Conservation (phyloP, 2,888 invertebrate species). For the Dendrolimus pini region DNA sequence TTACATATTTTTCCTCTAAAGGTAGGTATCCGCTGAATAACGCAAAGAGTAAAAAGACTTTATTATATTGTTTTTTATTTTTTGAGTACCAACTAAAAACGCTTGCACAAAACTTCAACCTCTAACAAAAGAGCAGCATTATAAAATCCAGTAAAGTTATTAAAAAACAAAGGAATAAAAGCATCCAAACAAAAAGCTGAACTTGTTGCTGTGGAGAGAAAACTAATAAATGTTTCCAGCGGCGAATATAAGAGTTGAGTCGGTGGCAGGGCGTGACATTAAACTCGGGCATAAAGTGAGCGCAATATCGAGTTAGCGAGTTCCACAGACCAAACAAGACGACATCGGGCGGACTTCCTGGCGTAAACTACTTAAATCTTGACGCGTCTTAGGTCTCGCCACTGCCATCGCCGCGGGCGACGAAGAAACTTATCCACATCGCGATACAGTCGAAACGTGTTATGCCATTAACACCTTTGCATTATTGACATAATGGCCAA, state of each 20-base stretch:
- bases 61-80: too few species aligned
- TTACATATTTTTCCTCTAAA: too few species aligned
- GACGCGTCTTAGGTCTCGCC: slow-evolving; percentile 34
- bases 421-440: slow-evolving; percentile 27
- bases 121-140: slow-evolving; percentile 6
- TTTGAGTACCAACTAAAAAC: background rate
- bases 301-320: slow-evolving; percentile 68
- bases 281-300: slow-evolving; percentile 65
- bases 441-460: slow-evolving; percentile 10
- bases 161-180: slow-evolving; percentile 35
- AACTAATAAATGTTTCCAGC: slow-evolving; percentile 59
- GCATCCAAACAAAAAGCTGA: slow-evolving; percentile 37
- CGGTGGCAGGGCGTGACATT: slow-evolving; percentile 48
- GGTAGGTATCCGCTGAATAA: too few species aligned
- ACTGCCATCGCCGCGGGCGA: slow-evolving; percentile 28
- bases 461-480: slow-evolving; percentile 23
- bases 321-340: slow-evolving; percentile 55
- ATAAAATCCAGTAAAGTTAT: slow-evolving; percentile 21
- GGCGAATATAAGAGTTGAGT: slow-evolving; percentile 34
- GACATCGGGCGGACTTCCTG: slow-evolving; percentile 45
- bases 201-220: slow-evolving; percentile 55
- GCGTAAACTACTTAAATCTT: slow-evolving; percentile 71
- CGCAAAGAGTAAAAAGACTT: too few species aligned
- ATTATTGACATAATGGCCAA: slow-evolving; percentile 10
- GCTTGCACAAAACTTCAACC: slow-evolving; percentile 1